Evolutionary conservation across 2,113 vertebrate genomes (phyloP).

Genomic region (Eolophus roseicapilla): DNA sequence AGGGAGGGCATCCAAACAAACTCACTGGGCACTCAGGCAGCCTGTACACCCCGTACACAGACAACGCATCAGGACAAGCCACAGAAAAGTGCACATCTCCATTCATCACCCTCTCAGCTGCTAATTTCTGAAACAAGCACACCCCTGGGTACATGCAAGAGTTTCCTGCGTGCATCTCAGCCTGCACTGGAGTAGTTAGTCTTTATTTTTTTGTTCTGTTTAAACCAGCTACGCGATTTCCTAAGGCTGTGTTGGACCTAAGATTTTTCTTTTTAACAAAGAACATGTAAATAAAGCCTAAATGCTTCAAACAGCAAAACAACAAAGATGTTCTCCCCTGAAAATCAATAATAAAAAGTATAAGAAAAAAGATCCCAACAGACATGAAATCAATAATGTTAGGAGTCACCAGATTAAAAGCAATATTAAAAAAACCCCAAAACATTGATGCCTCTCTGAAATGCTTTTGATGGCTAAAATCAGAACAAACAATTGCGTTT

Average conservation of each 20-base stretch:
- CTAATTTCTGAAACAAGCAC: neutral
- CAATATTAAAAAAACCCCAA: neutral
- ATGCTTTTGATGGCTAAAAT: neutral
- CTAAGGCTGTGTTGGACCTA: neutral
- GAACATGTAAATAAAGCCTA: neutral
- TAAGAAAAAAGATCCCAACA: neutral
- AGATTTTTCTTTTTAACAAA: neutral
- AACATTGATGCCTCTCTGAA: neutral
- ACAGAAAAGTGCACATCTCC: neutral
- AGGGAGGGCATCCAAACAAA: neutral
- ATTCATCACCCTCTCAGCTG: neutral
- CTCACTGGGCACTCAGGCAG: neutral
- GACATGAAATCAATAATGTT: neutral
- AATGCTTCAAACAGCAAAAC: neutral
- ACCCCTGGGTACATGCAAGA: neutral
- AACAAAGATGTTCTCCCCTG: neutral
- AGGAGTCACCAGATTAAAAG: neutral
- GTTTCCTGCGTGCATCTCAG: accelerated
- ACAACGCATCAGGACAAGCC: neutral
- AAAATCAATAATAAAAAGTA: neutral
- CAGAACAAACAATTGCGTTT: neutral
- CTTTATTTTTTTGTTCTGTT: neutral
- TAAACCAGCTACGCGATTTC: neutral
- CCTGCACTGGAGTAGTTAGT: neutral
- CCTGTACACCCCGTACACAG: neutral